Evolutionary conservation across 2,888 invertebrate genomes (phyloP), one percentile per base, ranked within the genome.

Genomic region (Hypsopygia costalis): DNA sequence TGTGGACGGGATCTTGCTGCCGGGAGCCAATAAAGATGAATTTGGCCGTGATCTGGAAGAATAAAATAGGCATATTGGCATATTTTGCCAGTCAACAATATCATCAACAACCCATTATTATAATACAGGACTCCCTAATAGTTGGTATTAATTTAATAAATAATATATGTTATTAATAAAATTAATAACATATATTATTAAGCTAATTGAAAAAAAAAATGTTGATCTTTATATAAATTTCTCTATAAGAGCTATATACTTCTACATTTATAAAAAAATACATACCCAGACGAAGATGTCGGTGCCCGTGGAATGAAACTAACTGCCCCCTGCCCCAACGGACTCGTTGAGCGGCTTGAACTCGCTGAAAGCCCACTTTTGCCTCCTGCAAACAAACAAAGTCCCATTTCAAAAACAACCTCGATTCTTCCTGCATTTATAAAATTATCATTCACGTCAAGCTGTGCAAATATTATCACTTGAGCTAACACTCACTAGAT

Each of bases 321-420:
- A 48, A 86, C 72, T 20, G 74, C 74, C 34, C 86, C 83, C 54
- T 88, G 88, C 46, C 88, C 85, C 55, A 87, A 77, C 55, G 89
- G 87, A 75, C 91, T 90, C 58, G 91, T 89, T 22, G 89, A 89
- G 58, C 93, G 77, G 74, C 92, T 91, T 67, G 91, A 90, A 71
- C 93, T 82, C 57, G 92, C 85, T 34, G 89, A 90, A 39, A 88
- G 62, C 27, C 83, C 89, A 51, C 76, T 81, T 59, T 81, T 89
- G 35, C 81, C 78, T 63, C 88, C 87, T 87, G 71, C 41, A 20
- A 34, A 20, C 29, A 36, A 46, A 28, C 46, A 44, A 44, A 29
- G 47, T 6, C 31, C 1, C 8, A 25, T 25, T 25, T 25, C n/a
- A 25, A 3, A 6, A 3, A 25, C 6, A 25, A 21, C 21, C 21